phyloP scores from a whole-genome alignment of 2,888 invertebrate genomes.

The Ferrisia virgata region DNA sequence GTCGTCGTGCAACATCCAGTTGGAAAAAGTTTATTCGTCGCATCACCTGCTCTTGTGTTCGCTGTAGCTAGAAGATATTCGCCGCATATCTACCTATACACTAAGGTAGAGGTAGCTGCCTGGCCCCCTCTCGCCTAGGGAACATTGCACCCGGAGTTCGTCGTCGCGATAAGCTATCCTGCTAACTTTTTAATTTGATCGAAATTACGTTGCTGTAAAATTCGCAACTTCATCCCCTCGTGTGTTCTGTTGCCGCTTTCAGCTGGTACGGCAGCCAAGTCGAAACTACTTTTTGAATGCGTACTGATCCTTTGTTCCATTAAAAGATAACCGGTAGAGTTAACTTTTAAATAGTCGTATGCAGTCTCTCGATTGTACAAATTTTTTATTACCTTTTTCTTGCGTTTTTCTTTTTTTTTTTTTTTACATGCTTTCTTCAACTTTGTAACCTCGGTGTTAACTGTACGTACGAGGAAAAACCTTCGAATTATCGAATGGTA shows the following conservation, averaged over 20 bases:
- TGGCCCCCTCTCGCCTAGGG: background rate
- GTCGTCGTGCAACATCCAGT: background rate
- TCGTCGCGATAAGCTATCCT: background rate
- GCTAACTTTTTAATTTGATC: constrained; percentile 17
- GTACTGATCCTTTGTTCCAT: constrained; percentile 9
- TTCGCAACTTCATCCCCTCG: background rate
- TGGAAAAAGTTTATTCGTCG: background rate
- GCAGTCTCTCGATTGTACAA: background rate
- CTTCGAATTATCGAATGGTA: no score
- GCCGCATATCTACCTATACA: background rate
- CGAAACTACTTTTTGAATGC: background rate
- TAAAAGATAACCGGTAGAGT: background rate
- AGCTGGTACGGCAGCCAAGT: background rate
- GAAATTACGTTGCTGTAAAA: constrained; percentile 9
- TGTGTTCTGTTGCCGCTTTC: background rate
- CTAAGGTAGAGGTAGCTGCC: no score
- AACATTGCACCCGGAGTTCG: background rate
- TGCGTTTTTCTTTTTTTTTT: background rate
- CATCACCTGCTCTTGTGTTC: no score
- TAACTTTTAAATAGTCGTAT: background rate
- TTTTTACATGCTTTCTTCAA: no score
- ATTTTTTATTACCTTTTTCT: background rate
- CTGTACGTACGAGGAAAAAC: no score
- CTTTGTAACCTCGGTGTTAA: no score
- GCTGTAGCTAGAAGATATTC: no score